These are phyloP conservation scores for Cliona cf. orientalis DNA, from an alignment of 37 sponge, comb jelly and placozoan genomes.

Conservation along the genomic window DNA sequence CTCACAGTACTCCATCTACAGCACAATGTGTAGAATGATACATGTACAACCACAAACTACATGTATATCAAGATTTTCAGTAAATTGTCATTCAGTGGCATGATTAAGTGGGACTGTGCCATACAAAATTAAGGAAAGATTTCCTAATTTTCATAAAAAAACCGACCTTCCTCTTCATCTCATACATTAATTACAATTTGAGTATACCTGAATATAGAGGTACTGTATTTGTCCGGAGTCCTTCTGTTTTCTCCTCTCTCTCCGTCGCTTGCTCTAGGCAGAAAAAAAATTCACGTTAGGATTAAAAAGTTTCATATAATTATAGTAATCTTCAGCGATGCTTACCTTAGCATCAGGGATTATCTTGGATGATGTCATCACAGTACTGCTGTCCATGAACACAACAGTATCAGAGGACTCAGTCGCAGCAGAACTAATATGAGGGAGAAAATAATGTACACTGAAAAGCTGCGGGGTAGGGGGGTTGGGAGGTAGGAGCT, in stretches of 20 bases:
- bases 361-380: neutral
- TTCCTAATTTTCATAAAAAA: too few relatives aligned
- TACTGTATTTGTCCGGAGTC: slow-evolving; percentile 29
- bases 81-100: too few relatives aligned
- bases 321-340: neutral
- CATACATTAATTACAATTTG: too few relatives aligned
- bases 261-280: neutral
- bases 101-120: too few relatives aligned
- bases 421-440: slow-evolving; percentile 1
- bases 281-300: neutral
- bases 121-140: too few relatives aligned
- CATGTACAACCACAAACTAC: too few relatives aligned
- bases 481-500: too few relatives aligned
- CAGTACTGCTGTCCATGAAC: slow-evolving; percentile 54
- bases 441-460: too few relatives aligned
- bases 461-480: too few relatives aligned
- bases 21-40: neutral
- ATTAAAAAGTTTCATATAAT: neutral
- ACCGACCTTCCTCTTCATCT: too few relatives aligned
- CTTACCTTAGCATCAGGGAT: slow-evolving; percentile 9
- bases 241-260: slow-evolving; percentile 28
- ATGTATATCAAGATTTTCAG: too few relatives aligned
- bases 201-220: slow-evolving; percentile 63
- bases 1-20: slow-evolving; percentile 99
- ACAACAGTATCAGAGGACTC: slow-evolving; percentile 67